Conservation (phyloP, 2,797 vertebrate species). For the Cetoscarus ocellatus region DNA sequence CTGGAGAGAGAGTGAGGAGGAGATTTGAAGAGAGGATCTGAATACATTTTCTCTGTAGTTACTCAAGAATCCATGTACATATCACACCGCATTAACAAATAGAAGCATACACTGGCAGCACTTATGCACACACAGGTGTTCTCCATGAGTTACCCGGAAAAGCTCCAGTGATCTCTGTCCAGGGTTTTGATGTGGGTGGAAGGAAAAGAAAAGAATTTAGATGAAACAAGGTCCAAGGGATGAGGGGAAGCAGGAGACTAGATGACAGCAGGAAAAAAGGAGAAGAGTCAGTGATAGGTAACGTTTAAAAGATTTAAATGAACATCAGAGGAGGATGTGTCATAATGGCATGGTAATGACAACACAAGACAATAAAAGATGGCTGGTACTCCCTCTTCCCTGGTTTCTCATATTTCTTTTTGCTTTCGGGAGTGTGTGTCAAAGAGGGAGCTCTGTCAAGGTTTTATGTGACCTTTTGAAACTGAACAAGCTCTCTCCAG, state of each 20-base stretch:
- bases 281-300: conserved; percentile 37
- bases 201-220: conserved; percentile 73
- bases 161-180: conserved; percentile 78
- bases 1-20: conserved; percentile 78
- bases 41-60: conserved; percentile 76
- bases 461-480: conserved; percentile 82
- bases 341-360: conserved; percentile 38
- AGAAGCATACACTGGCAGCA: conserved; percentile 67
- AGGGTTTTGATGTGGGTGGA: conserved; percentile 82
- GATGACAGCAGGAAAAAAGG: conserved; percentile 48
- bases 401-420: conserved; percentile 79
- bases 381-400: conserved; percentile 69
- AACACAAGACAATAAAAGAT: conserved; percentile 60
- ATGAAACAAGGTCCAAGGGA: conserved; percentile 65
- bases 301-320: conserved; percentile 47
- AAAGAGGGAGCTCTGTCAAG: conserved; percentile 71
- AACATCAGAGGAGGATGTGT: conserved; percentile 50
- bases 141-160: conserved; percentile 77
- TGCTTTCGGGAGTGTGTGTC: conserved; percentile 67
- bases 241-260: conserved; percentile 56
- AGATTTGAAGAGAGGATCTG: conserved; percentile 71
- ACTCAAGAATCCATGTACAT: conserved; percentile 80
- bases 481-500: conserved; percentile 74
- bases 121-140: conserved; percentile 77
- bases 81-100: conserved; percentile 80